Conservation (phyloP, 2,113 vertebrate species). For the Crotalus helleri region DNA sequence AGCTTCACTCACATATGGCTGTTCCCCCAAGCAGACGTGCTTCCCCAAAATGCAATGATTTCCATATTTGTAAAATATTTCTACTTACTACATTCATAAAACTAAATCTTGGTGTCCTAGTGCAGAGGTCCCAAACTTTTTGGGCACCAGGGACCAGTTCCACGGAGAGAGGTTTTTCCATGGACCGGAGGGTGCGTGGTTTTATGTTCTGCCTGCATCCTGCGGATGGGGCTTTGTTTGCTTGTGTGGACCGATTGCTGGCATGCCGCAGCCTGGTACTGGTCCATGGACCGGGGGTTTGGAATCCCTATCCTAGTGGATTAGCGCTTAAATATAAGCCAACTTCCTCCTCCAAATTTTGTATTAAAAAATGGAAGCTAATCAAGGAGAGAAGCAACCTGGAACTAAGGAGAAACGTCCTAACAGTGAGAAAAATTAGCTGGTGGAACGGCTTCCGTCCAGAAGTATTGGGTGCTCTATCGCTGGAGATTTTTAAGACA, state of each 20-base stretch:
- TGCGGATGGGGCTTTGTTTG: no score
- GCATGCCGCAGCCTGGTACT: no score
- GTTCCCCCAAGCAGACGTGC: neutral
- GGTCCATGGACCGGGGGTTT: no score
- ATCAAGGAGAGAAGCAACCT: neutral
- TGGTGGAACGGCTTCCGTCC: neutral
- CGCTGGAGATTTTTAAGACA: neutral
- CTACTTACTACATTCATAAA: neutral
- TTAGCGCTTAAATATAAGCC: neutral
- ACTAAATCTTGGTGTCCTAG: neutral
- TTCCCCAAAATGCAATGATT: neutral
- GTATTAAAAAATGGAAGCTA: neutral
- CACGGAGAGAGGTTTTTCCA: no score
- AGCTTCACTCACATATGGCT: no score
- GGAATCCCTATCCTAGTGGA: neutral
- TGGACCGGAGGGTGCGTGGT: no score
- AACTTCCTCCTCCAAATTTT: neutral
- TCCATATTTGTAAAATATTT: neutral
- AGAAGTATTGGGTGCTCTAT: neutral
- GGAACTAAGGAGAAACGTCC: neutral
- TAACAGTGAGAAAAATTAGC: accelerated
- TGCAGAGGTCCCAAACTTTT: no score
- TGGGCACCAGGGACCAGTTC: no score
- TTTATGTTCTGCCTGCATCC: no score
- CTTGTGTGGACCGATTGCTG: no score